phyloP scores from a whole-genome alignment of 2,113 vertebrate genomes.

The Notarius lentiginosus region DNA sequence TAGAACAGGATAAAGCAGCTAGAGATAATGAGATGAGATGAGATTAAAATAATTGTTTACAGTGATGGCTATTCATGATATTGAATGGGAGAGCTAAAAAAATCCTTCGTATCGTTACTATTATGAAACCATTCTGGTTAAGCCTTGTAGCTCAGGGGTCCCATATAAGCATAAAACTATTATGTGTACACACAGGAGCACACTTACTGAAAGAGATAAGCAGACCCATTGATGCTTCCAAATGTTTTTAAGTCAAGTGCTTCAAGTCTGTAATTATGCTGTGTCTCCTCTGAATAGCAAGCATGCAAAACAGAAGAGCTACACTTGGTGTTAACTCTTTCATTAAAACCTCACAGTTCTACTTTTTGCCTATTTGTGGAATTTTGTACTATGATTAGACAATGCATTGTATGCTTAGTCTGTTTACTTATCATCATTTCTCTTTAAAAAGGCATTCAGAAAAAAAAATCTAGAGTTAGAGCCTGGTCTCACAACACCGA shows the following conservation, averaged over 20 bases:
- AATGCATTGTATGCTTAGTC: background rate
- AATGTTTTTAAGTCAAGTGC: background rate
- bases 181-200: background rate
- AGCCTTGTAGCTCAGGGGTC: background rate
- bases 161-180: background rate
- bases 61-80: background rate
- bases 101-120: background rate
- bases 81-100: background rate
- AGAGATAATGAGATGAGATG: no score
- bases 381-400: background rate
- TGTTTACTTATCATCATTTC: background rate
- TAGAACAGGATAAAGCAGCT: no score
- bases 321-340: background rate
- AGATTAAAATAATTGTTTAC: background rate
- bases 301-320: background rate
- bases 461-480: no score
- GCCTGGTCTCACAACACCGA: no score
- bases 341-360: background rate
- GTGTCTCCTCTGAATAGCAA: background rate
- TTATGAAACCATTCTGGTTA: background rate
- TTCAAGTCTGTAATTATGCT: background rate
- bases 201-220: background rate
- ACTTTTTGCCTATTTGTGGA: background rate
- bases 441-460: background rate
- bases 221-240: background rate